phyloP scores from a whole-genome alignment of 23 tunicate genomes.

The Corella eumyota region DNA sequence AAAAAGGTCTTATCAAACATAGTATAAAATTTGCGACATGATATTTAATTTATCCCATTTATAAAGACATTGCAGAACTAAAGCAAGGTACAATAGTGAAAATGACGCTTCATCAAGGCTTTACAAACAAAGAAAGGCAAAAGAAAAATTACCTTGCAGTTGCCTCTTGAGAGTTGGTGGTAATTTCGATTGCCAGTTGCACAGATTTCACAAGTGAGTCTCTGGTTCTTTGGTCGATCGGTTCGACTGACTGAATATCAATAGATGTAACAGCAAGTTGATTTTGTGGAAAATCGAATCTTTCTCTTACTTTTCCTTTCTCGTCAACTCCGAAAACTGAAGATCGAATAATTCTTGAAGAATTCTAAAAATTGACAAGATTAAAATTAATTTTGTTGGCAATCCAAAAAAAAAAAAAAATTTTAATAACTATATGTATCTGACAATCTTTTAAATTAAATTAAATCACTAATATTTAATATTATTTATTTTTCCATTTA shows the following conservation, averaged over 20 bases:
- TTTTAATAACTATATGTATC: no score
- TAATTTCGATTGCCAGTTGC: constrained; percentile 95
- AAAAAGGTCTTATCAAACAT: no score
- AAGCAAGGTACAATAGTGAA: no score
- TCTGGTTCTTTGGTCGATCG: constrained; percentile 92
- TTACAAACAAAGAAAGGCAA: no score
- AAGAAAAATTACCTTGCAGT: constrained; percentile 86
- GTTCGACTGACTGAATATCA: constrained; percentile 97
- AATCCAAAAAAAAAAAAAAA: no score
- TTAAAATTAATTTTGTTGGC: not conserved
- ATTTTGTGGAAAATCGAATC: constrained; percentile 78
- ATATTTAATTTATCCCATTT: no score
- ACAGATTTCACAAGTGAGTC: constrained; percentile 92
- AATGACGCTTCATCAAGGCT: no score
- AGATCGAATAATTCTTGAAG: constrained; percentile 86
- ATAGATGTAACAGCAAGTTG: constrained; percentile 71
- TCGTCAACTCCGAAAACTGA: constrained; percentile 92
- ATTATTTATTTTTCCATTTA: no score
- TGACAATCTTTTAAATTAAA: no score
- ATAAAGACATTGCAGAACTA: no score
- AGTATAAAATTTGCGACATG: no score
- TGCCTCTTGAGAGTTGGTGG: constrained; percentile 98
- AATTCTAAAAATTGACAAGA: constrained; percentile 19
- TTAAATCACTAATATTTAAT: no score
- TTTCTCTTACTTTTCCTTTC: constrained; percentile 64